Evolutionary conservation across 2,888 invertebrate genomes (phyloP), one percentile per base, ranked within the genome.

Genomic region (Chymomyza amoena): DNA sequence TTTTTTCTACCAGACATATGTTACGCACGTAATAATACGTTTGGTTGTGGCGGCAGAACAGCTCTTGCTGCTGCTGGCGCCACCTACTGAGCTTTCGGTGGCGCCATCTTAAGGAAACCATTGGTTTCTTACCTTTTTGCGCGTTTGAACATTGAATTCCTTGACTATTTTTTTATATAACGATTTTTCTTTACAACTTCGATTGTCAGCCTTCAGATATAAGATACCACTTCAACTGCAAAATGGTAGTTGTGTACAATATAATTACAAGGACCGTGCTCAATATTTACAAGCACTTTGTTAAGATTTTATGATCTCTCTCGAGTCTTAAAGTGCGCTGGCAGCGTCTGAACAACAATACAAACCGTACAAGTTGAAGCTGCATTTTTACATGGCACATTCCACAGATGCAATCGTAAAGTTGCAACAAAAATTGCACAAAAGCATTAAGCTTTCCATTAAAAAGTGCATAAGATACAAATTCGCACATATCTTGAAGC

Each of bases 361-460:
- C 39, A 45, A n/a, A n/a, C 39, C 6, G 2, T 45, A 13, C 39
- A 13, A 45, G 39, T 50, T 61, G 25, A 16, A 52, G 32, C 60
- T 59, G n/a, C 28, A 16, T 54, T 54, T 16, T 20, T 20, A n/a
- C 54, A 9, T 16, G 54, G 18, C 16, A 16, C 54, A 20, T 54
- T 16, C 20, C 20, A 20, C 20, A 54, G 54, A 54, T 20, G n/a
- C 39, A 45, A 45, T 45, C 39, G 39, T 45, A 45, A 45, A 45
- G 13, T 45, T 45, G 39, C 39, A 54, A 54, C 28, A 59, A n/a
- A 25, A 59, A 28, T 0, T 20, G 54, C 25, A 59, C 59, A 20
- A n/a, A 65, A 68, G 52, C 69, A 77, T 71, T 73, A 67, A 68
- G 70, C 75, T 72, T 75, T 79, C 68, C 69, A 70, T 65, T 72